Conservation (phyloP, 1,140 invertebrate genomes). For the Aphelinus certus region DNA sequence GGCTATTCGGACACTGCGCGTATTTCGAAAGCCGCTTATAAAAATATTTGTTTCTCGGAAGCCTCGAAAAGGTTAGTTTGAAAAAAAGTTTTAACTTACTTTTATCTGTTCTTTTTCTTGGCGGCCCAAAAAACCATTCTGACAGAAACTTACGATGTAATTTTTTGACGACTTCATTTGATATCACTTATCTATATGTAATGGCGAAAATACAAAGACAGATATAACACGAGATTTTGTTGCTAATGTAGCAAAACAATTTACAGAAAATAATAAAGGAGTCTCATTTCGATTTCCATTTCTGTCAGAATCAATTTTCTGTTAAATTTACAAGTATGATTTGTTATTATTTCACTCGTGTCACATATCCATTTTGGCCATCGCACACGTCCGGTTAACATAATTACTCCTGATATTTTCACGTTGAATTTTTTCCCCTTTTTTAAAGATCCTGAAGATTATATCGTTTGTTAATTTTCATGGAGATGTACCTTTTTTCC, state of each 20-base stretch:
- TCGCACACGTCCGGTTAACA: constrained; percentile 15
- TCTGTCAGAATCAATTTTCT: constrained; percentile 28
- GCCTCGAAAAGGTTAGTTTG: constrained; percentile 48
- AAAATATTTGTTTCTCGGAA: constrained; percentile 60
- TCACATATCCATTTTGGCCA: constrained; percentile 23
- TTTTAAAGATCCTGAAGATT: neutral
- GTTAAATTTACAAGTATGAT: constrained; percentile 28
- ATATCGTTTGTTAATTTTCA: constrained; percentile 10
- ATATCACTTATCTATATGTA: neutral
- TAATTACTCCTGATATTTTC: constrained; percentile 6
- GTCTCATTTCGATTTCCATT: neutral
- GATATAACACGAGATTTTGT: neutral
- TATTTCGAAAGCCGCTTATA: constrained; percentile 64
- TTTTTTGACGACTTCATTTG: no score
- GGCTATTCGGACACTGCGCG: constrained; percentile 56
- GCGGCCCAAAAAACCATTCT: constrained; percentile 37
- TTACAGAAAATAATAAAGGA: no score
- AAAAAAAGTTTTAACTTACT: constrained; percentile 49
- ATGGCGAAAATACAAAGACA: constrained; percentile 21
- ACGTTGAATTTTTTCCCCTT: neutral
- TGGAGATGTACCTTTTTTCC: constrained; percentile 1
- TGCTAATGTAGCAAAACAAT: no score
- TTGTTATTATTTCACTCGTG: constrained; percentile 25
- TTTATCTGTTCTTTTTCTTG: constrained; percentile 42
- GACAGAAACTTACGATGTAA: constrained; percentile 14